Conservation (phyloP, 2,888 invertebrate genomes). For the Ischnura elegans region DNA sequence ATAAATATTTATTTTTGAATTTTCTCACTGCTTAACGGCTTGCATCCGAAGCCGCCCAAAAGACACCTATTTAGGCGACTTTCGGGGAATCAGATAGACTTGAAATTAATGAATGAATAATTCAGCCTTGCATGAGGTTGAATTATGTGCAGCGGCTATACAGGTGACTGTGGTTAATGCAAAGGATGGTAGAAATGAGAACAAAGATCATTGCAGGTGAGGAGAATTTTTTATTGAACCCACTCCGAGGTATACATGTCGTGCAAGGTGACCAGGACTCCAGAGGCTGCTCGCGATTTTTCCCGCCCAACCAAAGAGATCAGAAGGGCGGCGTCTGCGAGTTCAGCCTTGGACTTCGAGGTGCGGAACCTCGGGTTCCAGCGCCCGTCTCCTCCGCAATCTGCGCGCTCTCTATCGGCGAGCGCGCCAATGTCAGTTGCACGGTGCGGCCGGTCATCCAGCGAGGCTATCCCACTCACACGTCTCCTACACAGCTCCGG, state of each 20-base stretch:
- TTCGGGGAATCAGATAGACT: too few species aligned
- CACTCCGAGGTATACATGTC: constrained; percentile 29
- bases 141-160: too few species aligned
- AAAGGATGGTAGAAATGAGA: too few species aligned
- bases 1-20: too few species aligned
- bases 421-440: constrained; percentile 47
- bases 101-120: too few species aligned
- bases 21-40: too few species aligned
- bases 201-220: not conserved
- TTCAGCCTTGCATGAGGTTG: too few species aligned
- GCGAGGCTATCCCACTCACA: not conserved
- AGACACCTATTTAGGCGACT: too few species aligned
- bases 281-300: not conserved
- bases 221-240: constrained; percentile 52
- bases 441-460: constrained; percentile 17
- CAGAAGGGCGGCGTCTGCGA: not conserved
- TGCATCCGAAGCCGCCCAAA: too few species aligned
- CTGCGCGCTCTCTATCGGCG: constrained; percentile 13
- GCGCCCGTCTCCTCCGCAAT: constrained; percentile 58
- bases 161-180: too few species aligned
- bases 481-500: not conserved
- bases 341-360: constrained; percentile 47
- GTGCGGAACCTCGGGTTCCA: constrained; percentile 35
- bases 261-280: constrained; percentile 46
- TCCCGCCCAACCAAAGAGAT: too few species aligned